These are phyloP conservation scores for Bombylius major DNA, from an alignment of 2,888 invertebrate species.

Conservation along the genomic window DNA sequence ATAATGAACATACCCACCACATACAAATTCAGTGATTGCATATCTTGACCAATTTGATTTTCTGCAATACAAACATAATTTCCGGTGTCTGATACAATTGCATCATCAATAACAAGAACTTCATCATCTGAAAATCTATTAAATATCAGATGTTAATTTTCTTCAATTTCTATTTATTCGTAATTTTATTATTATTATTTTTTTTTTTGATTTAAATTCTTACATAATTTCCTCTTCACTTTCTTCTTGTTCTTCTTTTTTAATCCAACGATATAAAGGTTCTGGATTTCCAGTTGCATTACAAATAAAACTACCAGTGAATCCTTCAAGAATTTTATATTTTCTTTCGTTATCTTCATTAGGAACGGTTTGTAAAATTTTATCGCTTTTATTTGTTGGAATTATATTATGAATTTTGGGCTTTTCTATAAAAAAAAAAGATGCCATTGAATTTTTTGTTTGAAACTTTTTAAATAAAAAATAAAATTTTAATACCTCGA, in stretches of 20 bases:
- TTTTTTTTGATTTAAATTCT: neutral
- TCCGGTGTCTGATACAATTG: slow-evolving; percentile 35
- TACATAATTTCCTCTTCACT: neutral
- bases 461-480: too few species aligned
- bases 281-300: slow-evolving; percentile 33
- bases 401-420: neutral
- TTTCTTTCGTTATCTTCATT: neutral
- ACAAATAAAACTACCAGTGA: slow-evolving; percentile 29
- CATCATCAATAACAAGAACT: slow-evolving; percentile 13
- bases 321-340: neutral
- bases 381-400: neutral
- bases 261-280: slow-evolving; percentile 39
- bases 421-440: neutral
- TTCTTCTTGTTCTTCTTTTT: slow-evolving; percentile 22
- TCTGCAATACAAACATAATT: slow-evolving; percentile 36
- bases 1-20: slow-evolving; percentile 36
- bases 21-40: slow-evolving; percentile 23
- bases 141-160: too few species aligned
- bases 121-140: neutral
- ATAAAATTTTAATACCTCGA: neutral
- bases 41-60: slow-evolving; percentile 33
- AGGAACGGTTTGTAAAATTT: too few species aligned
- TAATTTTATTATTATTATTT: neutral
- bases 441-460: too few species aligned
- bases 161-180: neutral